These are phyloP conservation scores for Anarhynchus alexandrinus DNA, from an alignment of 2,113 vertebrate species.

Conservation along the genomic window DNA sequence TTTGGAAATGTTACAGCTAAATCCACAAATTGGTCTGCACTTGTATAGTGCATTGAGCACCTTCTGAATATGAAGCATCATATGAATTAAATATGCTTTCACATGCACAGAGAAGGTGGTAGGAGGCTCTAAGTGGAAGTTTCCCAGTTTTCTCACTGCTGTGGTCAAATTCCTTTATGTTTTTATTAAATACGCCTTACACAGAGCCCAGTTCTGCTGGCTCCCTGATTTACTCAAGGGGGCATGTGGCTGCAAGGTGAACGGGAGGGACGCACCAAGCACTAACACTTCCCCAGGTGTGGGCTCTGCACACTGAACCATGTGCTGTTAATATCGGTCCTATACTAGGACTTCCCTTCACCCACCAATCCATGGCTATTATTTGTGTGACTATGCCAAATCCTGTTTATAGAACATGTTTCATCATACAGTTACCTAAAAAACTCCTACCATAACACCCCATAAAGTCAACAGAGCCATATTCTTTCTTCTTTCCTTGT, in stretches of 20 bases:
- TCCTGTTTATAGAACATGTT: neutral
- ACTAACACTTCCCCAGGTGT: no score
- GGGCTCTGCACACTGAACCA: neutral
- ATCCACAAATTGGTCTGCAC: neutral
- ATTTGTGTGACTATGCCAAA: neutral
- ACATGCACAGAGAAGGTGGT: neutral
- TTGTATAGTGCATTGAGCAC: neutral
- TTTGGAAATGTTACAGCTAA: neutral
- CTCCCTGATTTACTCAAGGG: neutral
- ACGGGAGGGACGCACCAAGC: neutral
- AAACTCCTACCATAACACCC: neutral
- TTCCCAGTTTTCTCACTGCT: neutral
- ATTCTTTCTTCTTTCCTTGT: neutral
- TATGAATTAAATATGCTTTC: neutral
- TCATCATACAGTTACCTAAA: neutral
- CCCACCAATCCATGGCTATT: neutral
- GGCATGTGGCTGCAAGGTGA: neutral
- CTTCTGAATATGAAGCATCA: neutral
- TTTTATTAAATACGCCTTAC: neutral
- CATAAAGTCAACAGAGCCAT: neutral
- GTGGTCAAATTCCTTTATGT: neutral
- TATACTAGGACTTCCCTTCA: neutral
- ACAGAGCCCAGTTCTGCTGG: neutral
- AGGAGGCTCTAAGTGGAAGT: neutral
- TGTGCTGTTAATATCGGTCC: neutral